phyloP scores from a whole-genome alignment of 2,888 invertebrate species.

The Oxystoma pomonae region DNA sequence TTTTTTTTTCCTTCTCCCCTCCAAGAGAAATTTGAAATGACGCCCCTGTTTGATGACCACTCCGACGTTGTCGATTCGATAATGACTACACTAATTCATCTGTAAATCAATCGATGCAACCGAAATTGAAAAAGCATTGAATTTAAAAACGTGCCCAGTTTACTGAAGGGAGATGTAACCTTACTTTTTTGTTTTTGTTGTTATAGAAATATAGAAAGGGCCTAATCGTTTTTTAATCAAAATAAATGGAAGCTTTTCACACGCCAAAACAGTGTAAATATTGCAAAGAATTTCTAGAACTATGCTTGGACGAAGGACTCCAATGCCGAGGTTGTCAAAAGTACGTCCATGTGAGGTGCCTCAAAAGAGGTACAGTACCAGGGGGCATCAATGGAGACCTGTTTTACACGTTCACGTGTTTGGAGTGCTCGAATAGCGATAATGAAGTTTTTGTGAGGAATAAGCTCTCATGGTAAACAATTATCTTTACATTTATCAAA shows the following conservation, averaged over 20 bases:
- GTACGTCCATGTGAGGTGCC: conserved; percentile 63
- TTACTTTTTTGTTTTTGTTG: too few species aligned
- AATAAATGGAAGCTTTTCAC: conserved; percentile 20
- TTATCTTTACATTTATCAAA: not conserved
- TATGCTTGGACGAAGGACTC: conserved; percentile 57
- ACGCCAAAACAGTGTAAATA: conserved; percentile 52
- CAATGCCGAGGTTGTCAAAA: conserved; percentile 57
- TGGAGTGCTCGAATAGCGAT: conserved; percentile 56
- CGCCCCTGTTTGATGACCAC: too few species aligned
- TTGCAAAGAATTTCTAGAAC: conserved; percentile 53
- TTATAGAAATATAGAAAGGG: too few species aligned
- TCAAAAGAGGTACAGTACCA: conserved; percentile 63
- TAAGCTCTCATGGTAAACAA: conserved; percentile 64
- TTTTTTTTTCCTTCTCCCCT: too few species aligned
- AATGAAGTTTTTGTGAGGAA: conserved; percentile 60
- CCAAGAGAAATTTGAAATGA: too few species aligned
- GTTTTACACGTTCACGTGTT: conserved; percentile 69
- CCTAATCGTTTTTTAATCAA: too few species aligned
- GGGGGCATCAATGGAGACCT: conserved; percentile 70
- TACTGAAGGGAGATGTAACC: too few species aligned
- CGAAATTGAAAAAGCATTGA: too few species aligned
- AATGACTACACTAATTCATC: too few species aligned
- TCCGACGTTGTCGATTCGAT: too few species aligned
- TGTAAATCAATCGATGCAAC: too few species aligned
- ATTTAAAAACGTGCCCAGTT: too few species aligned